Conservation (phyloP, 2,113 vertebrate species). For the Sarotherodon lohbergeri region DNA sequence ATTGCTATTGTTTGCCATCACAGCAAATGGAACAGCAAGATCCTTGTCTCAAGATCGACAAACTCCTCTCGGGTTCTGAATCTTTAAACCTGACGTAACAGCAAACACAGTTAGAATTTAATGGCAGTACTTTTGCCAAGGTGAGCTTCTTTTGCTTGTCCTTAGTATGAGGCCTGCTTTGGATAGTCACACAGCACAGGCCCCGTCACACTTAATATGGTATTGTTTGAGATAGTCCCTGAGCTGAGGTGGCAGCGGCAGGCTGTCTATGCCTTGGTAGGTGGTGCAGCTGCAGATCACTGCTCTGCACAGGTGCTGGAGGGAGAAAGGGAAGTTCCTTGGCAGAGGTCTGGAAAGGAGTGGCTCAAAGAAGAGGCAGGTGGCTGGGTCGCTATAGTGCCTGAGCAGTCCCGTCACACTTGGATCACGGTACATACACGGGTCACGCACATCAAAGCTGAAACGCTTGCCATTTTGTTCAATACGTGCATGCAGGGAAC, state of each 20-base stretch:
- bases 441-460: conserved; percentile 94
- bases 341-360: conserved; percentile 88
- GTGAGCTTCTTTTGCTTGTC: background rate
- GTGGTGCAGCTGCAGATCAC: conserved; percentile 90
- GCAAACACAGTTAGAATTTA: background rate
- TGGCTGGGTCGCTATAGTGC: conserved; percentile 92
- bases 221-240: conserved; percentile 92
- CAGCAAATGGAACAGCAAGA: background rate
- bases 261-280: conserved; percentile 83
- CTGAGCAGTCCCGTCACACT: conserved; percentile 89
- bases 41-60: background rate
- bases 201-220: conserved; percentile 81
- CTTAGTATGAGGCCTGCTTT: background rate
- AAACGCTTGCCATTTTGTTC: conserved; percentile 96
- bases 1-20: background rate
- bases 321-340: conserved; percentile 89
- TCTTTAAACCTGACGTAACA: background rate
- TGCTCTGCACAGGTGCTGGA: conserved; percentile 90
- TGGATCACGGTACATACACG: conserved; percentile 91
- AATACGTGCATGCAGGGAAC: conserved; percentile 92
- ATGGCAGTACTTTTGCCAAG: background rate
- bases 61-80: background rate
- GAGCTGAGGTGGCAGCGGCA: conserved; percentile 85
- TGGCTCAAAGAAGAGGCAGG: conserved; percentile 97
- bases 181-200: conserved; percentile 50